Conservation (phyloP, 2,113 vertebrate species). For the Axis porcinus region DNA sequence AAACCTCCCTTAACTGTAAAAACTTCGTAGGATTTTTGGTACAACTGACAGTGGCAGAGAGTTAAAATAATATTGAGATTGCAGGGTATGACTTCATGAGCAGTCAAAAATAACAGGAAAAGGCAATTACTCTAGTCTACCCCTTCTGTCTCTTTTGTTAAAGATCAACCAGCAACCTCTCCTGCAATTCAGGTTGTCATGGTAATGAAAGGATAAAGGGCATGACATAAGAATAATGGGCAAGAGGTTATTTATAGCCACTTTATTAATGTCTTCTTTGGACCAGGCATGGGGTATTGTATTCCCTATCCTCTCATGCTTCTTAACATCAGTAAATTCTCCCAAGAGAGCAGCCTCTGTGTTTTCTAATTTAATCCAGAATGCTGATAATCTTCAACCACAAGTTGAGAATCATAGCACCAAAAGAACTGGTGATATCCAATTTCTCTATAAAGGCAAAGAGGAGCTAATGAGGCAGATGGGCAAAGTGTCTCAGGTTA, state of each 20-base stretch:
- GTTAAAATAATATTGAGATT: not conserved
- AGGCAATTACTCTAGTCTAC: not conserved
- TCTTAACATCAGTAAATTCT: not conserved
- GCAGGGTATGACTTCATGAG: not conserved
- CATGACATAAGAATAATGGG: not conserved
- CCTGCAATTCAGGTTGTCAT: not conserved
- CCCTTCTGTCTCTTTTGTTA: not conserved
- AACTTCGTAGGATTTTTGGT: not conserved
- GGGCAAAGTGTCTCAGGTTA: not conserved
- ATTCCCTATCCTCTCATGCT: not conserved
- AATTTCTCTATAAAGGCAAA: not conserved
- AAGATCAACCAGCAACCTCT: not conserved
- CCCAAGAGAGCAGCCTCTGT: not conserved
- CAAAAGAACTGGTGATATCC: not conserved
- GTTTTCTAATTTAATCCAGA: not conserved
- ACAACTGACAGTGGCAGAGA: not conserved
- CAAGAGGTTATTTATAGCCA: not conserved
- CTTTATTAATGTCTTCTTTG: not conserved
- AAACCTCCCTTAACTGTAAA: not conserved
- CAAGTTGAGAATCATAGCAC: not conserved
- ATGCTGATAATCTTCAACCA: not conserved
- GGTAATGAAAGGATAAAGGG: not conserved
- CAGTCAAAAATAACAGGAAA: constrained; percentile 26
- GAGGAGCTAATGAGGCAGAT: not conserved
- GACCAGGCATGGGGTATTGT: not conserved